Evolutionary conservation across 37 sponge, comb jelly and placozoan species (phyloP), one percentile per base, ranked within the genome.

Genomic region (Spongia lamella): DNA sequence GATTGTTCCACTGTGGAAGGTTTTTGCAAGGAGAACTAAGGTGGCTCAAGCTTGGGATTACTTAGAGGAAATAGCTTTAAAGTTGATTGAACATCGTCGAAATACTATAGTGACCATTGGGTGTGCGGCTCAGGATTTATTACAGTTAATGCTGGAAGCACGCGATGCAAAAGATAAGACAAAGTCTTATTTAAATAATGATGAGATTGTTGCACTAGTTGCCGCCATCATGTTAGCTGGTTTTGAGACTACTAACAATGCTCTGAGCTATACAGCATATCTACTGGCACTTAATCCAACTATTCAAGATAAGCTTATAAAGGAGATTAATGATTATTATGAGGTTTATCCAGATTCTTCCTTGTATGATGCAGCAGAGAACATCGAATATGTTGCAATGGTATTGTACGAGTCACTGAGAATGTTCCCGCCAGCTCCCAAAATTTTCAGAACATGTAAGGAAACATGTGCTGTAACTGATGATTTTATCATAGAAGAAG

Each of bases 331-430:
- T 21, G 61, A 63, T 13, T 80, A 81, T 72, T 77, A 77, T 72
- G 73, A 81, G 26, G 72, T 73, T 1, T 76, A 81, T 43, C 86
- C 85, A 13, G 90, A 84, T 20, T 33, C 66, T 7, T 66, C 78
- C 50, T 34, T 84, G 72, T 89, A 84, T 71, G 81, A 89, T 34
- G 90, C 85, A 25, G 36, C 82, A 33, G 81, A 85, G 61, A 63
- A 84, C 9, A 66, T 93, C 37, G 71, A 73, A 14, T 93, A 93
- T 53, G 56, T 93, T 47, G 89, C 88, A 26, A 78, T 83, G 85
- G 83, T 85, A 0, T 5, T 93, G 27, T 70, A 85, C 33, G 93
- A 93, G 63, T 85, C 93, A 57, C 75, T 93, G 34, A 77, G 93
- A 29, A 53, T 84, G 38, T 84, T 85, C 32, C 85, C 89, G 51